A percentile compares a stretch with the other conserved stretches of the same genome.
Conservation (phyloP, 1,140 invertebrate genomes). For the Formica exsecta region DNA sequence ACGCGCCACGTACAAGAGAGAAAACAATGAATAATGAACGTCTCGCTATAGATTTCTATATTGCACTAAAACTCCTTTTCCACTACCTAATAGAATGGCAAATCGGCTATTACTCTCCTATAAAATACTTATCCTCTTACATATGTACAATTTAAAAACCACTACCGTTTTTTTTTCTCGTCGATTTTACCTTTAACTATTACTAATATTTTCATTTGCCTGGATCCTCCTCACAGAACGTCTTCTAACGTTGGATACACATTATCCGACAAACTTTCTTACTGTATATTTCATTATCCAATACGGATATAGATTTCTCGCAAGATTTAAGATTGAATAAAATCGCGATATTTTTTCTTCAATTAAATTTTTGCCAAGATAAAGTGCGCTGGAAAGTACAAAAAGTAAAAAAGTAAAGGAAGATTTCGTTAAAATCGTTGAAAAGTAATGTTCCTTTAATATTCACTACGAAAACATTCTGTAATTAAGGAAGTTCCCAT, state of each 20-base stretch:
- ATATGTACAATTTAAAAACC: conserved; percentile 86
- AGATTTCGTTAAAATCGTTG: neutral
- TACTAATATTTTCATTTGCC: conserved; percentile 45
- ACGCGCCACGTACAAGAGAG: conserved; percentile 14
- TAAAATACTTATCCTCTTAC: conserved; percentile 85
- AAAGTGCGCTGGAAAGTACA: neutral
- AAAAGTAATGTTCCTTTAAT: neutral
- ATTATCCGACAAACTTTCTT: neutral
- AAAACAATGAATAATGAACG: conserved; percentile 77
- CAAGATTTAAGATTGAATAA: neutral
- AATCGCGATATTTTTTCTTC: neutral
- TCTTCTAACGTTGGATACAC: conserved; percentile 37
- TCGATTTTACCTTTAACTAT: conserved; percentile 66
- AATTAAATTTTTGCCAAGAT: neutral
- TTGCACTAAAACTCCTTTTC: conserved; percentile 84
- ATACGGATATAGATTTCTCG: neutral
- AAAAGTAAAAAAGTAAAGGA: neutral
- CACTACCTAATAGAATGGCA: conserved; percentile 74
- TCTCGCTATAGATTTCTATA: conserved; percentile 82
- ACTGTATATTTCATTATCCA: neutral
- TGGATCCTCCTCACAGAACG: conserved; percentile 56
- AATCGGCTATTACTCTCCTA: conserved; percentile 83
- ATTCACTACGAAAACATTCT: neutral
- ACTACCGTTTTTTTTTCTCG: conserved; percentile 70
- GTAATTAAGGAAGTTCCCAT: neutral